A percentile compares a stretch with the other conserved stretches of the same genome.
phyloP scores from a whole-genome alignment of 2,113 vertebrate genomes.

The Myocastor coypus region DNA sequence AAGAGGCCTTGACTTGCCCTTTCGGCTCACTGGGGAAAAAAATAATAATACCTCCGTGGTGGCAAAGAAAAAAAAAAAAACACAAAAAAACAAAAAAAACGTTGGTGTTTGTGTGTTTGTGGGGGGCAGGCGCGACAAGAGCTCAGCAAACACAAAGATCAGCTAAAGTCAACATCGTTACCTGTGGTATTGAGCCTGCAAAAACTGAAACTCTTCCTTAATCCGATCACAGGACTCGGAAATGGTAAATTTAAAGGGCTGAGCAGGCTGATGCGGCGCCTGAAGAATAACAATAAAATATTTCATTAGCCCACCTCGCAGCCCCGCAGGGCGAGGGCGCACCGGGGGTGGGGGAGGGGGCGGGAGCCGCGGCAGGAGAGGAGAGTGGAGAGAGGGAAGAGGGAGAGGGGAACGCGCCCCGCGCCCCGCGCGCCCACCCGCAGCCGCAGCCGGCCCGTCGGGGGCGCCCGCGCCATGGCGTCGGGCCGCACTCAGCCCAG shows the following conservation, averaged over 20 bases:
- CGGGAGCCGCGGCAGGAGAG: no score
- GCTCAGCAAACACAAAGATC: slow-evolving; percentile 79
- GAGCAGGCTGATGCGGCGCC: slow-evolving; percentile 96
- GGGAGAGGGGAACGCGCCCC: neutral
- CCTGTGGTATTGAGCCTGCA: slow-evolving; percentile 98
- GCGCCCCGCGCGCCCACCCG: slow-evolving; percentile 38
- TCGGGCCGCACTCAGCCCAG: slow-evolving; percentile 33
- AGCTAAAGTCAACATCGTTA: slow-evolving; percentile 87
- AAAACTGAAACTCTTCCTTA: slow-evolving; percentile 99
- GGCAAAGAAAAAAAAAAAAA: neutral
- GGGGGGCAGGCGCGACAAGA: slow-evolving; percentile 20
- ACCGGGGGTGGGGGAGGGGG: neutral
- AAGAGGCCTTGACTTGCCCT: slow-evolving; percentile 59
- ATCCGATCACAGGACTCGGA: slow-evolving; percentile 97
- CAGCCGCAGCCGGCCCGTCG: slow-evolving; percentile 80
- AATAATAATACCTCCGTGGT: slow-evolving; percentile 25
- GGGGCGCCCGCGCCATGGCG: slow-evolving; percentile 78
- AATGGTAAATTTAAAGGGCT: slow-evolving; percentile 98
- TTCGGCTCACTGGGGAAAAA: slow-evolving; percentile 23
- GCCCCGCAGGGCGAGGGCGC: slow-evolving; percentile 55
- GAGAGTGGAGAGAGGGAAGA: no score
- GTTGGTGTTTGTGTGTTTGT: neutral
- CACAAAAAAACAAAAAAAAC: neutral
- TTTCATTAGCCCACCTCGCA: slow-evolving; percentile 81
- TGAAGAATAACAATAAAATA: slow-evolving; percentile 86